A percentile compares a stretch with the other conserved stretches of the same genome.
Evolutionary conservation across 1,140 invertebrate genomes (phyloP).

Genomic region (Drosophila murphyi): DNA sequence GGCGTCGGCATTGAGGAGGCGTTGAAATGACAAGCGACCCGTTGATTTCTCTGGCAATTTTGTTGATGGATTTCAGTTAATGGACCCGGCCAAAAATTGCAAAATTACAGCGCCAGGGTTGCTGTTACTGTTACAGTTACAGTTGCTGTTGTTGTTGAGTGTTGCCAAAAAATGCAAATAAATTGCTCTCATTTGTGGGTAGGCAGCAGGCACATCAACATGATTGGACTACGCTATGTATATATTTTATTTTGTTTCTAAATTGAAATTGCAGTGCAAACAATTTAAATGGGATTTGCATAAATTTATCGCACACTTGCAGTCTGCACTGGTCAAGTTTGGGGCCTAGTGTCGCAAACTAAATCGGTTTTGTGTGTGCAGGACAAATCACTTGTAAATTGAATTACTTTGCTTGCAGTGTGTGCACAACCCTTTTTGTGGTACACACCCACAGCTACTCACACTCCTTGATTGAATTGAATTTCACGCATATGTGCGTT

Average conservation of each 20-base stretch:
- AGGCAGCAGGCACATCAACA: constrained; percentile 27
- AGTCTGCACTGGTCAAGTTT: constrained; percentile 64
- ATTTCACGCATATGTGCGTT: constrained; percentile 84
- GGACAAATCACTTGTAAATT: constrained; percentile 82
- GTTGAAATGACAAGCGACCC: constrained; percentile 73
- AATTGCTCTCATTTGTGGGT: constrained; percentile 75
- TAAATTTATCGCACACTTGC: constrained; percentile 64
- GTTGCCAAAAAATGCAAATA: constrained; percentile 75
- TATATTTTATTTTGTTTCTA: constrained; percentile 79
- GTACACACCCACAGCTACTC: constrained; percentile 21
- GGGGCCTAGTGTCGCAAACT: constrained; percentile 40
- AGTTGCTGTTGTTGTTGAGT: constrained; percentile 21
- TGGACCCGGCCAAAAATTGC: constrained; percentile 65
- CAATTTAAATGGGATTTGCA: constrained; percentile 83
- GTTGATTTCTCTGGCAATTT: constrained; percentile 78
- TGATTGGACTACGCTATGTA: constrained; percentile 21
- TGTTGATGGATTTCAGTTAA: constrained; percentile 77
- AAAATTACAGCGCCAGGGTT: constrained; percentile 42
- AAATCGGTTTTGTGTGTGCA: constrained; percentile 74
- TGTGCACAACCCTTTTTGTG: constrained; percentile 65
- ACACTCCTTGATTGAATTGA: constrained; percentile 62
- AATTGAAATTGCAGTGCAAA: constrained; percentile 83
- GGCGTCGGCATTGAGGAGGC: constrained; percentile 68
- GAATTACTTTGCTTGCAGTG: constrained; percentile 72
- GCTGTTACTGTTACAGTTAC: constrained; percentile 21